These are phyloP conservation scores for Brachypodius melanocephalos DNA, from an alignment of 2,113 vertebrate species.

Conservation along the genomic window DNA sequence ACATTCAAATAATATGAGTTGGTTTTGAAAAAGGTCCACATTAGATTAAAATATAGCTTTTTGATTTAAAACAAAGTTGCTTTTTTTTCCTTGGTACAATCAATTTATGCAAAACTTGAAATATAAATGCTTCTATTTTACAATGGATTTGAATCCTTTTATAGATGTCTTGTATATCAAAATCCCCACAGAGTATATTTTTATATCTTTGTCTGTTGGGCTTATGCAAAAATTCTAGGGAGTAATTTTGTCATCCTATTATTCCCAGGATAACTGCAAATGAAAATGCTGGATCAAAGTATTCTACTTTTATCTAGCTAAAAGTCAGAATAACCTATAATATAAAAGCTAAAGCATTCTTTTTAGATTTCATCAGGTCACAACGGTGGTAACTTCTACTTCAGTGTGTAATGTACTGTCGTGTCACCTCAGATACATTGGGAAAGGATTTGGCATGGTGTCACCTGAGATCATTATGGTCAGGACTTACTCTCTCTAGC, in stretches of 20 bases:
- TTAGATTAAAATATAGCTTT: neutral
- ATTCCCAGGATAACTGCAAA: neutral
- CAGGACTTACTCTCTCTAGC: neutral
- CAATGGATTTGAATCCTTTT: neutral
- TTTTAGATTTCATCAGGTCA: conserved; percentile 34
- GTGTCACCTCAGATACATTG: neutral
- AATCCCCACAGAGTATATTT: neutral
- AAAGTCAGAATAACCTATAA: neutral
- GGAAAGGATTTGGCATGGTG: conserved; percentile 42
- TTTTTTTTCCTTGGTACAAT: neutral
- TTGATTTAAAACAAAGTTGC: neutral
- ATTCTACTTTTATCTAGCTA: neutral
- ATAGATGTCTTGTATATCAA: neutral
- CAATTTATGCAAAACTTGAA: neutral
- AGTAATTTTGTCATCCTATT: neutral
- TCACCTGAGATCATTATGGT: conserved; percentile 5
- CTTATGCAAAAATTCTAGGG: neutral
- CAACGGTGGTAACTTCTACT: neutral
- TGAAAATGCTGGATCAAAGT: neutral
- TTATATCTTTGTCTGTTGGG: neutral
- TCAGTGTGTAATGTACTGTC: conserved; percentile 1
- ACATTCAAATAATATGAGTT: neutral
- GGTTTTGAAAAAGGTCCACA: neutral
- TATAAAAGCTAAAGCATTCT: neutral
- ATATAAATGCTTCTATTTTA: neutral